Percentiles rank a stretch among this genome's conserved stretches.
Evolutionary conservation across 2,113 vertebrate species (phyloP).

Genomic region (Cephalopterus ornatus): DNA sequence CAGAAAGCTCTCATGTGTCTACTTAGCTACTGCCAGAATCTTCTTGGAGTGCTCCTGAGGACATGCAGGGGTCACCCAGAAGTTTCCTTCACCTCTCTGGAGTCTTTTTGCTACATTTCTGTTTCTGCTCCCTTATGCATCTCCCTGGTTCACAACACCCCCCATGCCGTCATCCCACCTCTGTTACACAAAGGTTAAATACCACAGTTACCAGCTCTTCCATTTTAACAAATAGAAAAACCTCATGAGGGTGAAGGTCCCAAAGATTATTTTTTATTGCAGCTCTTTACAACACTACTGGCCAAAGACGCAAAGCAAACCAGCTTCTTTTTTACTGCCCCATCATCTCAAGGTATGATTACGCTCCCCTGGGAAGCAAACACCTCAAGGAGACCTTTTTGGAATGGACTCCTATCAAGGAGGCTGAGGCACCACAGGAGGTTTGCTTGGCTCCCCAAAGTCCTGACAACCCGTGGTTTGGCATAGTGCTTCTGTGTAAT

Average conservation of each 20-base stretch:
- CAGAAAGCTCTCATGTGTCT: not conserved
- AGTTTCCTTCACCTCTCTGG: not conserved
- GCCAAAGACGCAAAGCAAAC: not conserved
- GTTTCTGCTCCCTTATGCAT: not conserved
- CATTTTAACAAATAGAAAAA: not conserved
- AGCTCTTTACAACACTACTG: not conserved
- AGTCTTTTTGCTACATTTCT: not conserved
- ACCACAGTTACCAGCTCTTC: not conserved
- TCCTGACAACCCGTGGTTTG: not conserved
- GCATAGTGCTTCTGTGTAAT: accelerated
- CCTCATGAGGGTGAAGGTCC: not conserved
- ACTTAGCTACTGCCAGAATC: not conserved
- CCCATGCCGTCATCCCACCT: not conserved
- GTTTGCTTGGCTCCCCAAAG: not conserved
- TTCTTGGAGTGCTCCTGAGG: not conserved
- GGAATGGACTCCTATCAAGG: not conserved
- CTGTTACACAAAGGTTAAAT: not conserved
- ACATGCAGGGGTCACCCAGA: not conserved
- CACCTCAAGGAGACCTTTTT: not conserved
- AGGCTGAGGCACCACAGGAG: not conserved
- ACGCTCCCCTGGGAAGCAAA: not conserved
- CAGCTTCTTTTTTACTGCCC: not conserved
- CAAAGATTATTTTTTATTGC: not conserved
- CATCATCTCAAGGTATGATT: not conserved
- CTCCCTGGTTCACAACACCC: not conserved